Evolutionary conservation across 2,797 vertebrate genomes (phyloP).

Genomic region (Myotis pilosus): DNA sequence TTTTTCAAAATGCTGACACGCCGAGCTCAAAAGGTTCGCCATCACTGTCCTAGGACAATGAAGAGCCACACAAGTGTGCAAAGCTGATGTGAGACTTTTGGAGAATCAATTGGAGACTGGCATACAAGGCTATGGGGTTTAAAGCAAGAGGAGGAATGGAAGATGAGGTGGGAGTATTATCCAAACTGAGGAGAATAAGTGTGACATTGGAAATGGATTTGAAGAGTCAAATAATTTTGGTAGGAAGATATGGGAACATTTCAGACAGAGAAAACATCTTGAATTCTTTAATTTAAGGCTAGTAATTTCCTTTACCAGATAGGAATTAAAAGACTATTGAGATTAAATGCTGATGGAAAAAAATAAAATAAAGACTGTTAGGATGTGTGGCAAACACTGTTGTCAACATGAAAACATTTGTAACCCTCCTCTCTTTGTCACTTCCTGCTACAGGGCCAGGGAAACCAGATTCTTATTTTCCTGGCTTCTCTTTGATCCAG

Average conservation of each 20-base stretch:
- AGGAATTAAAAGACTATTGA: background rate
- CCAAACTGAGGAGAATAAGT: background rate
- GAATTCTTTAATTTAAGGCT: background rate
- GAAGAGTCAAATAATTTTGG: background rate
- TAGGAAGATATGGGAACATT: background rate
- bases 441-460: background rate
- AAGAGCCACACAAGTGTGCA: background rate
- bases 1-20: too few species aligned
- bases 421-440: background rate
- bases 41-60: background rate
- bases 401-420: background rate
- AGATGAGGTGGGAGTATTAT: background rate
- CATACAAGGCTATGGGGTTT: background rate
- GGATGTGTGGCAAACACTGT: background rate
- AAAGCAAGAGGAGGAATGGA: background rate
- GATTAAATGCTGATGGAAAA: background rate
- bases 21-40: too few species aligned
- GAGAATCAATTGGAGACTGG: background rate
- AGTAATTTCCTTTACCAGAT: background rate
- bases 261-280: background rate
- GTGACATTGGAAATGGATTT: background rate
- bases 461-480: background rate
- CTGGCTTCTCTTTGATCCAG: background rate
- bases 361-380: background rate
- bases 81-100: background rate